Evolutionary conservation across 2,797 vertebrate species (phyloP), one percentile per base, ranked within the genome.

Genomic region (Xenopus petersii): DNA sequence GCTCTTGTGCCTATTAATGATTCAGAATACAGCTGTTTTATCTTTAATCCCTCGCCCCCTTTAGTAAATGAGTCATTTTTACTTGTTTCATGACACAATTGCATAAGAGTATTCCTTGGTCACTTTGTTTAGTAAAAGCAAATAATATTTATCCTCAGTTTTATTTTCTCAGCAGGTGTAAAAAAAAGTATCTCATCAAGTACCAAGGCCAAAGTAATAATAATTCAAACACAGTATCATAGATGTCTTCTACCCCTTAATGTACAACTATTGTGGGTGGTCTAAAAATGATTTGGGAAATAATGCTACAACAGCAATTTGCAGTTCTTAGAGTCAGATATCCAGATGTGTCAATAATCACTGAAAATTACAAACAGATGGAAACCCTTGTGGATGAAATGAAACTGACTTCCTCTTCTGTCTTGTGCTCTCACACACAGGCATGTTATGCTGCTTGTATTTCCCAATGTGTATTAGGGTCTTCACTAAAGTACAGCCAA

Each of bases 321-420:
- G 84, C 76, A 88, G 83, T 84, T 89, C 87, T 86, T 83, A 82
- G 84, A 87, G 90, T 90, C 91, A 92, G 88, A 90, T 81, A 88
- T 81, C 90, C 91, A 93, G 91, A 93, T 93, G 91, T 93, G 91
- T 92, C 91, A 92, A 93, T 93, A 93, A 92, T 89, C 89, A 87
- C 84, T 77, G 83, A 82, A 87, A 92, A 93, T 89, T 90, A 83
- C 87, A 92, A 93, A 91, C 92, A 93, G 89, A 93, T 92, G 91
- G 86, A 86, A 84, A 77, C 70, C 77, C 87, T 89, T 90, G 87
- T 87, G 88, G 85, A 90, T 87, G 85, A 85, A 90, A 90, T 87
- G 84, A 89, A 75, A 90, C 89, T 90, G 87, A 87, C 88, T 91
- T 91, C 89, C 90, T 89, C 88, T 87, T 86, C 85, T 80, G 87